A percentile compares a stretch with the other conserved stretches of the same genome.
phyloP scores from a whole-genome alignment of 2,113 vertebrate species.

The Heptranchias perlo region DNA sequence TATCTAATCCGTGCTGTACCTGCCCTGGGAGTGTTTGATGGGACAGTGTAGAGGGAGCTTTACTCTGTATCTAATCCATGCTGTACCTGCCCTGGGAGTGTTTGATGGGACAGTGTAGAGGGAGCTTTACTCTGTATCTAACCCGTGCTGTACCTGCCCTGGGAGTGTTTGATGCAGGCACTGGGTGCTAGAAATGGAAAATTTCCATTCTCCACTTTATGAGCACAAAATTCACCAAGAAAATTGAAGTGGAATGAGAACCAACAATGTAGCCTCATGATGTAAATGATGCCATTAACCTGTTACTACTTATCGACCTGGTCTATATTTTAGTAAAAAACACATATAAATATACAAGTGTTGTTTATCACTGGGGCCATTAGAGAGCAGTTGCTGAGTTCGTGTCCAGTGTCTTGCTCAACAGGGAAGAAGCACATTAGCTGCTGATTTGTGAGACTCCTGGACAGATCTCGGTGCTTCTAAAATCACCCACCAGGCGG shows the following conservation, averaged over 20 bases:
- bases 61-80: neutral
- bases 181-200: neutral
- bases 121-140: neutral
- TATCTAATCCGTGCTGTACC: neutral
- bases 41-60: neutral
- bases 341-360: neutral
- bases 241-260: neutral
- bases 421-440: neutral
- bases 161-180: no score
- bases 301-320: neutral
- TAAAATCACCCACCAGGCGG: neutral
- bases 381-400: neutral
- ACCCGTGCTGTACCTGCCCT: neutral
- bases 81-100: neutral
- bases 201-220: neutral
- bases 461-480: no score
- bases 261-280: no score
- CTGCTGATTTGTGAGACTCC: neutral
- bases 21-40: no score
- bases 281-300: neutral
- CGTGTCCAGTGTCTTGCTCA: neutral
- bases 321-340: neutral
- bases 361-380: neutral
- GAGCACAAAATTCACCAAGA: neutral
- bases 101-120: neutral